These are phyloP conservation scores for Diglossa cyanea DNA, from an alignment of 2,797 vertebrate species.

Conservation along the genomic window DNA sequence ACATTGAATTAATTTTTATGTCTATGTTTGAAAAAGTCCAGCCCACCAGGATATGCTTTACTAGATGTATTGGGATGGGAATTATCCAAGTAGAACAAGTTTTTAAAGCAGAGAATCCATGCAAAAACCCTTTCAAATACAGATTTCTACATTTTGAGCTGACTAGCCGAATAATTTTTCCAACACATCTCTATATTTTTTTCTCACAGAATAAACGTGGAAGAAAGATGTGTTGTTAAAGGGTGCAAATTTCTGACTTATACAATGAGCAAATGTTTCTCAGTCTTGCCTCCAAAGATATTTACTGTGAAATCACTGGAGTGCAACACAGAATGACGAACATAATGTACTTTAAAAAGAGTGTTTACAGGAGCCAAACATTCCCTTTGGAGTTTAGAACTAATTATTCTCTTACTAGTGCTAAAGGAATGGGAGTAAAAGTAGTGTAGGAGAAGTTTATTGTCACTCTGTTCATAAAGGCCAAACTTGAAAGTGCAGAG, in stretches of 20 bases:
- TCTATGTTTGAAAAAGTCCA: not conserved
- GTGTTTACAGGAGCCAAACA: not conserved
- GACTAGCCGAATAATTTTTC: not conserved
- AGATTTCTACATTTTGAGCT: not conserved
- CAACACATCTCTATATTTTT: not conserved
- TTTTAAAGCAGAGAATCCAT: not conserved
- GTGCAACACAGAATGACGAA: not conserved
- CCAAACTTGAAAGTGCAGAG: not conserved
- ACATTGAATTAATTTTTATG: not conserved
- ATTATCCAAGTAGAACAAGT: not conserved
- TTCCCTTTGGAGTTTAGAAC: not conserved
- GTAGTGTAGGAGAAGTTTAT: not conserved
- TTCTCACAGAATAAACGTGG: not conserved
- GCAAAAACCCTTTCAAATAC: not conserved
- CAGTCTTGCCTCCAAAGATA: not conserved
- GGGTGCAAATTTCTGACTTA: not conserved
- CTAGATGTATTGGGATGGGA: not conserved
- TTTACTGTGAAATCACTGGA: slow-evolving; percentile 26
- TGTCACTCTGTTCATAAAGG: not conserved
- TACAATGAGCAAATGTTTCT: not conserved
- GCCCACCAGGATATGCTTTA: not conserved
- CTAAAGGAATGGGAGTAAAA: not conserved
- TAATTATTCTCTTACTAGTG: not conserved
- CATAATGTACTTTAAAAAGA: not conserved
- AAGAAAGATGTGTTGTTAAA: not conserved